phyloP scores from a whole-genome alignment of 2,888 invertebrate species.

The Epinotia ramella region DNA sequence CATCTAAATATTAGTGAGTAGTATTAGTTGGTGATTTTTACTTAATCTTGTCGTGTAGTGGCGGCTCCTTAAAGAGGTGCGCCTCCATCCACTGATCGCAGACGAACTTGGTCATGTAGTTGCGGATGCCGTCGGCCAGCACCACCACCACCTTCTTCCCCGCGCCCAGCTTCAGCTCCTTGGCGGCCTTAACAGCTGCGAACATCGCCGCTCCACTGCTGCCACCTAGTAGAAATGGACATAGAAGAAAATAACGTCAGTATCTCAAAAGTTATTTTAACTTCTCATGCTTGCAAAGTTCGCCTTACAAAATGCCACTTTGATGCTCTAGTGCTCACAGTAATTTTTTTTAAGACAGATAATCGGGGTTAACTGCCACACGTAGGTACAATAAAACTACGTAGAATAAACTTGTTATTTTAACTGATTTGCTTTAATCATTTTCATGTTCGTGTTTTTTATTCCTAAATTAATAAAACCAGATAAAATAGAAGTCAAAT shows the following conservation, averaged over 20 bases:
- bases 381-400: too few species aligned
- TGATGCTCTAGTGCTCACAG: too few species aligned
- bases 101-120: conserved; percentile 98
- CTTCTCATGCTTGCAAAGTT: too few species aligned
- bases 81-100: conserved; percentile 97
- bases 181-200: conserved; percentile 89
- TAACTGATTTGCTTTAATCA: too few species aligned
- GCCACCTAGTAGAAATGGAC: conserved; percentile 86
- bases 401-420: too few species aligned
- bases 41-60: conserved; percentile 57
- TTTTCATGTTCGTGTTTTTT: too few species aligned
- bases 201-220: conserved; percentile 93
- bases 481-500: too few species aligned
- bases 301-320: too few species aligned
- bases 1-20: not conserved
- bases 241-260: not conserved
- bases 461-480: too few species aligned
- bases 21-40: conserved; percentile 47
- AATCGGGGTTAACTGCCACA: too few species aligned
- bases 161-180: conserved; percentile 88
- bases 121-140: conserved; percentile 96
- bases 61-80: conserved; percentile 84
- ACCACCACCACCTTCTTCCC: conserved; percentile 92
- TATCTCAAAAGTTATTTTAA: too few species aligned
- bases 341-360: too few species aligned